Evolutionary conservation across 2,888 invertebrate species (phyloP), one percentile per base, ranked within the genome.

Genomic region (Argynnis bischoffii): DNA sequence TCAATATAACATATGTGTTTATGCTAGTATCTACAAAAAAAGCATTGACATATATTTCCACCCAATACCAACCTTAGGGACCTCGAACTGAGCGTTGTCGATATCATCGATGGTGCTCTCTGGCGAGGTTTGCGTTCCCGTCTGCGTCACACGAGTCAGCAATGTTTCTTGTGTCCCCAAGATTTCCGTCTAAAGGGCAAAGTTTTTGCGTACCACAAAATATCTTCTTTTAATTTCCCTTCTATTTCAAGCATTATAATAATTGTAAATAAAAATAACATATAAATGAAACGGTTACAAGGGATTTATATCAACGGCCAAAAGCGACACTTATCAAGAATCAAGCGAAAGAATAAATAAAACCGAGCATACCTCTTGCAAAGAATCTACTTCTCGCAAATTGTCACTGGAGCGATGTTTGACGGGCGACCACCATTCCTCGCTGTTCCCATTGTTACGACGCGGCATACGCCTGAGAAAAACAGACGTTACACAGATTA

Each of bases 51-150:
- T 14, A 48, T n/a, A 35, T 50, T 61, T 61, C 51, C 51, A 51
- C 51, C 50, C 54, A 51, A 61, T 55, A 55, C 35, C 47, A 60
- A 69, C 71, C 69, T 70, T 67, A 14, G 67, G n/a, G 21, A 57
- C 15, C 48, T 72, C 69, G 41, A 59, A 69, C n/a, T 63, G 59
- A 31, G 70, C 18, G n/a, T 68, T 66, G 55, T 63, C 46, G 48
- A 59, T 59, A 31, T 72, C 69, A 3, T 68, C 66, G 26, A 65
- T 81, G 47, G 74, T 76, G 26, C 76, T 74, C 21, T 95, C 95
- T 0, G 96, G 96, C 41, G 95, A 95, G 0, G 96, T 96, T 85
- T 96, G 96, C 1, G 96, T 96, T 54, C 95, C 95, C 13, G 95
- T 94, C 81, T 95, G 95, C 1, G 94, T 94, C 26, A 95, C 75